These are phyloP conservation scores for Platycnemis pennipes DNA, from an alignment of 2,888 invertebrate genomes.

Conservation along the genomic window DNA sequence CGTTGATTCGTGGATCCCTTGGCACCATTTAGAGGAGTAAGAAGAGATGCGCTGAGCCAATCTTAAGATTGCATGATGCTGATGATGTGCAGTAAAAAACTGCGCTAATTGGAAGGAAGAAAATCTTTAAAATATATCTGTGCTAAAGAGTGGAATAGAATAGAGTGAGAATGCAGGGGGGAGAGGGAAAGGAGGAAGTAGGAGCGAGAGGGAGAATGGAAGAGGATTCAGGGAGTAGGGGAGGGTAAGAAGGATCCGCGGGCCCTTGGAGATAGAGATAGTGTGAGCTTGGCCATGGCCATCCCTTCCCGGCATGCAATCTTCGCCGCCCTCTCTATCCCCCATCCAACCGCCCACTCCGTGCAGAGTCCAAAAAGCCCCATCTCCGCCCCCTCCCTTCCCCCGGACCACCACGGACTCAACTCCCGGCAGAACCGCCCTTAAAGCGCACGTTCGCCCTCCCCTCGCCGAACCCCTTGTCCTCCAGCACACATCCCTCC, in stretches of 20 bases:
- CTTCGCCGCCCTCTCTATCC: constrained; percentile 73
- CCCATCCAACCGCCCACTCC: constrained; percentile 72
- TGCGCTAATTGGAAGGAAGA: no score
- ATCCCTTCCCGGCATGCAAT: constrained; percentile 69
- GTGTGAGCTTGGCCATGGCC: constrained; percentile 72
- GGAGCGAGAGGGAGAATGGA: not conserved
- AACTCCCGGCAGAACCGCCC: not conserved
- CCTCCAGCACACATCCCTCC: not conserved
- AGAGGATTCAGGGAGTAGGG: not conserved
- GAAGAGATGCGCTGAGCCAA: no score
- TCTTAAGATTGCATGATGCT: no score
- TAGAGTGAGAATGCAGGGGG: no score
- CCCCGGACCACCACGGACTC: not conserved
- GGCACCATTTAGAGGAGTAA: no score
- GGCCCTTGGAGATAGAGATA: constrained; percentile 31
- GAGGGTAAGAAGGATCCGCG: not conserved
- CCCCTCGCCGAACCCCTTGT: not conserved
- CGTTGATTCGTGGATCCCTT: no score
- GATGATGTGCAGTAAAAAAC: no score
- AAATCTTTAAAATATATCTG: no score
- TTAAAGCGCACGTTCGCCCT: not conserved
- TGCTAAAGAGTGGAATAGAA: not conserved
- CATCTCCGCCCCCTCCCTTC: not conserved
- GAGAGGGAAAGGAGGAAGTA: not conserved
- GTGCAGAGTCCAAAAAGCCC: constrained; percentile 66